These are phyloP conservation scores for Blennius ocellaris DNA, from an alignment of 2,113 vertebrate genomes.

Conservation along the genomic window DNA sequence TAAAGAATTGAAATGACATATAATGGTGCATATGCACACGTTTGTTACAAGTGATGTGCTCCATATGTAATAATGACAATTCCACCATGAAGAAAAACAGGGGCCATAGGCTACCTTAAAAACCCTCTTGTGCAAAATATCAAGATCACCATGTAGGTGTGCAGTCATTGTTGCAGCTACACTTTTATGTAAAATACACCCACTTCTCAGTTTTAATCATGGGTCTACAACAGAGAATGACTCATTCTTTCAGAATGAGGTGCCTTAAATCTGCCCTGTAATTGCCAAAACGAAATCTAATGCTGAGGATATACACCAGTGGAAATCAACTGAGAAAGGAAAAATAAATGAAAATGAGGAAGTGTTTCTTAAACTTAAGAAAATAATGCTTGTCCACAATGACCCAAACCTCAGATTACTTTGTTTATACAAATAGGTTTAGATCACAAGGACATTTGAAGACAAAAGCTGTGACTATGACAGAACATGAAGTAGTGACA, in stretches of 20 bases:
- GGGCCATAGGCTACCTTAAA: neutral
- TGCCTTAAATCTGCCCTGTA: constrained; percentile 25
- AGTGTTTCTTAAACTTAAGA: constrained; percentile 8
- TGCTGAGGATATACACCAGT: neutral
- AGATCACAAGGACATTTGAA: neutral
- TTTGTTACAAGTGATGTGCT: no score
- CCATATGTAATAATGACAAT: neutral
- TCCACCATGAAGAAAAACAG: neutral
- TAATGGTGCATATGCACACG: neutral
- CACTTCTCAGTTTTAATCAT: constrained; percentile 57
- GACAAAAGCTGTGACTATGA: neutral
- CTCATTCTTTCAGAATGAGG: constrained; percentile 39
- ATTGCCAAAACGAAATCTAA: constrained; percentile 34
- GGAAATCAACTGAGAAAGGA: neutral
- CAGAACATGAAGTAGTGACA: neutral
- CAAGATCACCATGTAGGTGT: constrained; percentile 59
- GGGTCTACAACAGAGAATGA: constrained; percentile 35
- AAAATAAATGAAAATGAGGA: neutral
- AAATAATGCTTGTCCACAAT: neutral
- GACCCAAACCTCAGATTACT: neutral
- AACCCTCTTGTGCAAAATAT: constrained; percentile 23
- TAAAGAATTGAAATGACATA: neutral
- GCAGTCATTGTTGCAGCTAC: constrained; percentile 46
- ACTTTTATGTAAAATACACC: constrained; percentile 56
- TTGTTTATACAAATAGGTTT: neutral